These are phyloP conservation scores for Linyphia triangularis DNA, from an alignment of 2,888 invertebrate genomes.

Conservation along the genomic window DNA sequence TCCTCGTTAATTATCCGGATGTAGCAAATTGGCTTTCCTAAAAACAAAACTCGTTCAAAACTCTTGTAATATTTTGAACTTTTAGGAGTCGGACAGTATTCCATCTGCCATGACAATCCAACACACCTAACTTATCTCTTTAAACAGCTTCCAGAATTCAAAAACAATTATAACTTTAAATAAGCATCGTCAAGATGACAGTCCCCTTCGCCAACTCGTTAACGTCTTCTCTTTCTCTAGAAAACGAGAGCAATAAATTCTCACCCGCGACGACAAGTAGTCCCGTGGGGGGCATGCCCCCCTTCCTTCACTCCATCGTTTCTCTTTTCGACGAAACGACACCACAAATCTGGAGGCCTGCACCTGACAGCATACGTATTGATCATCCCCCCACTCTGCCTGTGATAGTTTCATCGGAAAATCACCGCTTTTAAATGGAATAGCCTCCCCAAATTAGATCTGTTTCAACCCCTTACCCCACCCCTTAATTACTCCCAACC, in stretches of 20 bases:
- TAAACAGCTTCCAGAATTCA: too few species aligned
- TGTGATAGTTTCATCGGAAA: slow-evolving; percentile 45
- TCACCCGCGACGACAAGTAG: slow-evolving; percentile 46
- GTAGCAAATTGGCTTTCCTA: too few species aligned
- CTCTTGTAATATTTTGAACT: too few species aligned
- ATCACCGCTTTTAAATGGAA: slow-evolving; percentile 72
- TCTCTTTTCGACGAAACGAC: slow-evolving; percentile 6
- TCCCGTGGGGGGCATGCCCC: slow-evolving; percentile 12
- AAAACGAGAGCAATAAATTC: slow-evolving; percentile 51
- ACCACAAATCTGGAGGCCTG: slow-evolving; percentile 51
- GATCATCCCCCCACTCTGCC: slow-evolving; percentile 39
- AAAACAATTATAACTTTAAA: background rate
- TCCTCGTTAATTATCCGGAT: too few species aligned
- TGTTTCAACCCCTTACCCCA: slow-evolving; percentile 45
- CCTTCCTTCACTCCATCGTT: background rate
- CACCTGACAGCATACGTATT: slow-evolving; percentile 63
- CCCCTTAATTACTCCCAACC: slow-evolving; percentile 61
- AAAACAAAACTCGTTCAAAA: too few species aligned
- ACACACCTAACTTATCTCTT: too few species aligned
- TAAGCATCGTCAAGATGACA: background rate
- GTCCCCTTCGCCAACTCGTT: slow-evolving; percentile 12
- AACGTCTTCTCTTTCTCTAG: slow-evolving; percentile 25
- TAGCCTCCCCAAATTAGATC: slow-evolving; percentile 73
- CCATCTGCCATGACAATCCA: too few species aligned
- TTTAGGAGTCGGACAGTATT: too few species aligned